A percentile compares a stretch with the other conserved stretches of the same genome.
Conservation (phyloP, 2,888 invertebrate species). For the Fissipunctia ypsillon region DNA sequence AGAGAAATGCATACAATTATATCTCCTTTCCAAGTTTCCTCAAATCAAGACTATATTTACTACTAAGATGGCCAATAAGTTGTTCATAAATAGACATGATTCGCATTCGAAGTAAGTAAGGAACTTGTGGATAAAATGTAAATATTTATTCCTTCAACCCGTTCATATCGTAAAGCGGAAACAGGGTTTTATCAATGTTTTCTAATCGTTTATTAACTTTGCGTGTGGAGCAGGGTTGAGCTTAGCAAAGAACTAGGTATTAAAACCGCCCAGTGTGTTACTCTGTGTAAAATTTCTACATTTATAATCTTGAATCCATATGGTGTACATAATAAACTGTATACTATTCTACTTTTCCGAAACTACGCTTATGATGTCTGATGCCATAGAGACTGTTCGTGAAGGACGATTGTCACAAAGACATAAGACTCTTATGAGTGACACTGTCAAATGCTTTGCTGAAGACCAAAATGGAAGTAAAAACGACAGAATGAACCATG, state of each 20-base stretch:
- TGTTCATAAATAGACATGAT: slow-evolving; percentile 50
- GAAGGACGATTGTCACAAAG: not conserved
- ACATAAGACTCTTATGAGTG: not conserved
- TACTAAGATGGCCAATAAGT: slow-evolving; percentile 44
- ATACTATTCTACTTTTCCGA: no score
- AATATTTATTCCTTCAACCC: slow-evolving; percentile 55
- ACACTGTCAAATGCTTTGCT: slow-evolving; percentile 10
- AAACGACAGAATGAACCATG: not conserved
- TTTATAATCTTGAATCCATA: no score
- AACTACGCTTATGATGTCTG: not conserved
- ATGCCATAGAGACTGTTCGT: not conserved
- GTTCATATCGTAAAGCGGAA: slow-evolving; percentile 57
- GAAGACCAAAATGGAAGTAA: not conserved
- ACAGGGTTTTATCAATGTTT: slow-evolving; percentile 61
- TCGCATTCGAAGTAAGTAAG: slow-evolving; percentile 47
- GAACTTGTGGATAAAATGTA: slow-evolving; percentile 53
- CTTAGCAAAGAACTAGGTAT: not conserved
- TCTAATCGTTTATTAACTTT: slow-evolving; percentile 62
- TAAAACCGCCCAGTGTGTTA: no score
- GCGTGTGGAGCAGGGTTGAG: slow-evolving; percentile 37
- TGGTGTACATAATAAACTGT: no score
- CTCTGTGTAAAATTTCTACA: no score
- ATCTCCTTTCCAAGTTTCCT: slow-evolving; percentile 40
- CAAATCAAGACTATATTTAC: slow-evolving; percentile 37
- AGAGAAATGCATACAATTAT: slow-evolving; percentile 45